Evolutionary conservation across 2,113 vertebrate species (phyloP), one percentile per base, ranked within the genome.

Genomic region (Lophotis ruficrista): DNA sequence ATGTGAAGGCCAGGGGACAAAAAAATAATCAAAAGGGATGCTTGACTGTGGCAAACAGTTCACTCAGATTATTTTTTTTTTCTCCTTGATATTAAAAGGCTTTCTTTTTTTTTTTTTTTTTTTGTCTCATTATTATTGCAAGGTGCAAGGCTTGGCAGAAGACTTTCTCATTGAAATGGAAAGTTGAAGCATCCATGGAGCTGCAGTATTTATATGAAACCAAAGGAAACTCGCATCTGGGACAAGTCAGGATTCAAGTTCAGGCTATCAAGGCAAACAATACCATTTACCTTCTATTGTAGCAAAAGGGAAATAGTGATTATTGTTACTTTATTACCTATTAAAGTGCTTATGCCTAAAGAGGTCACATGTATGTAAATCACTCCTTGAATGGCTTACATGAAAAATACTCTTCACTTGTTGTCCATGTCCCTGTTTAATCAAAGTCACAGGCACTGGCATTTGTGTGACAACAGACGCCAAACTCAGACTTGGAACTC

Each of bases 1-100:
- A 6, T 17, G 13, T 66, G 61, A 90, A 62, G 61, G 60, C 20
- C 0, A 1, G 14, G 5, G 7, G 12, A 2, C 4, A 24, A 22
- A 8, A 14, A 22, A 61, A 15, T 37, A 7, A 75, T 65, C 43
- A 47, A 22, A 85, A 72, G 27, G 1, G 5, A 12, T 86, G 5
- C 8, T 77, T 72, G 27, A 86, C 18, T 6, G 23, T 28, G 45
- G 35, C 72, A 10, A 84, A n/a, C 15, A 61, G 20, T 56, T 83
- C 27, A 53, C 6, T 6, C 10, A 9, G 11, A n/a, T 33, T n/a
- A 4, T 45, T 50, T 71, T 38, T 57, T 37, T 57, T 69, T 38
- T 4, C 15, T 38, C 11, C 48, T 57, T 68, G 14, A 45, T 78
- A 66, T 24, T 20, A 77, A 71, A 80, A 25, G 4, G 1, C 2